Base-by-base conservation (phyloP, 2,113 vertebrate species). In the Halcyon malimbica region DNA sequence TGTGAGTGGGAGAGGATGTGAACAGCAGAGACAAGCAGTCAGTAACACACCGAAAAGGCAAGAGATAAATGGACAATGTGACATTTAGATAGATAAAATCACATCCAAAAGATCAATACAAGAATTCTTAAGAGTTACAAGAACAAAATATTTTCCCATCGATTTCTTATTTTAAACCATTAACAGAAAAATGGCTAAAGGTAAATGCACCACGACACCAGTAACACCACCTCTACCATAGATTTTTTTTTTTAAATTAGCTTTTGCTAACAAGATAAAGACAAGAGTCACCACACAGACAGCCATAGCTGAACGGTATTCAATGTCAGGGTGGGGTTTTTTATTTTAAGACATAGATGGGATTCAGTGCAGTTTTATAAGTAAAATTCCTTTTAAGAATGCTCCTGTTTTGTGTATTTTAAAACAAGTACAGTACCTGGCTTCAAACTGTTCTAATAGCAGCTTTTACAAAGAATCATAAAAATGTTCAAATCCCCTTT, bases 151-250 rank as follows among this genome's bases (percentile, higher is more conserved):
- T 97, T 93, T 96, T 93, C 92, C 82, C 96, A 97, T 97, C 83
- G 97, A 98, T 97, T 97, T 96, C 96, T 97, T 96, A 96, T 94
- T 97, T 96, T 89, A 97, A 95, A 57, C 95, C 76, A 97, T 96
- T 96, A 96, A 91, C 71, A 95, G 93, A 94, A 96, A 97, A 96
- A 94, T 28, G 78, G 90, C 70, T 90, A 69, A 77, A 86, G 75
- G 89, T 92, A 95, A 94, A 95, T 62, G 95, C 74, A 85, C 25
- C 33, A 21, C 26, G 2, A 37, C 74, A 78, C 69, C 83, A 80
- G 64, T 57, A 78, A 80, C 35, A 86, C 7, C 28, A 74, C 19
- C 23, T 79, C 53, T 25, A 24, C 50, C 12, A 8, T 5, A 60
- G 48, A 42, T 65, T 60, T 53, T 53, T 53, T 60, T 53, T 81